These are phyloP conservation scores for Drosophila parthenogenetica DNA, from an alignment of 2,888 invertebrate genomes.

Conservation along the genomic window DNA sequence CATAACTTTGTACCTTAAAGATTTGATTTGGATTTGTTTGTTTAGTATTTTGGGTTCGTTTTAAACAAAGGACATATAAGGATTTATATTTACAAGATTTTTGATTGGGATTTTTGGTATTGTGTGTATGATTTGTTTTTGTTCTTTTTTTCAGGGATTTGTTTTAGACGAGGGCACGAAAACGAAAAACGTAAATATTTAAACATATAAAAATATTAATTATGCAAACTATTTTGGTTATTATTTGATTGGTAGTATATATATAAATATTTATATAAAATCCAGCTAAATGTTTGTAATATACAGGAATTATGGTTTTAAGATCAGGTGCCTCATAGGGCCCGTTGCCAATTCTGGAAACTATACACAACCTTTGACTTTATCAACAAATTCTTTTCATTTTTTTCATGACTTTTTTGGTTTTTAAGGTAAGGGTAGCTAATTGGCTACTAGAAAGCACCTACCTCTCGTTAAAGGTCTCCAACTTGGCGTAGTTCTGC, in stretches of 20 bases:
- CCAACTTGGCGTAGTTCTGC: constrained; percentile 98
- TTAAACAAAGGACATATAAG: constrained; percentile 82
- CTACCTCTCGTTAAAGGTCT: constrained; percentile 99
- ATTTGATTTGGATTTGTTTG: constrained; percentile 47
- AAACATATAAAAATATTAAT: constrained; percentile 79
- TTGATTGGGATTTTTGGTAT: constrained; percentile 56
- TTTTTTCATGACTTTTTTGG: constrained; percentile 24
- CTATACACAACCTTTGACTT: constrained; percentile 52
- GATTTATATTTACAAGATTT: constrained; percentile 74
- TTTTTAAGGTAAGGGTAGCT: constrained; percentile 21
- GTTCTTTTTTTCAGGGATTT: constrained; percentile 67
- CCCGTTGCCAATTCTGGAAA: constrained; percentile 65
- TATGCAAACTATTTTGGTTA: constrained; percentile 82
- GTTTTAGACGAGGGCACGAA: constrained; percentile 85
- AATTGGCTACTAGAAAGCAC: constrained; percentile 82
- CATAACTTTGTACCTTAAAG: constrained; percentile 30
- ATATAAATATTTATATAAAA: constrained; percentile 32
- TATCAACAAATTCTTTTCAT: constrained; percentile 22
- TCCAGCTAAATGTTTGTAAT: constrained; percentile 66
- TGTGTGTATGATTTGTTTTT: constrained; percentile 60
- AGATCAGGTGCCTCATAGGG: constrained; percentile 30
- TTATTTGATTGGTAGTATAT: constrained; percentile 55
- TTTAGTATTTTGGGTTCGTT: constrained; percentile 58
- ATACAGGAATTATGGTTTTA: constrained; percentile 52
- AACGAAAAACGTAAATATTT: constrained; percentile 80